These are phyloP conservation scores for Lasioglossum baleicum DNA, from an alignment of 1,140 invertebrate species.

Conservation along the genomic window DNA sequence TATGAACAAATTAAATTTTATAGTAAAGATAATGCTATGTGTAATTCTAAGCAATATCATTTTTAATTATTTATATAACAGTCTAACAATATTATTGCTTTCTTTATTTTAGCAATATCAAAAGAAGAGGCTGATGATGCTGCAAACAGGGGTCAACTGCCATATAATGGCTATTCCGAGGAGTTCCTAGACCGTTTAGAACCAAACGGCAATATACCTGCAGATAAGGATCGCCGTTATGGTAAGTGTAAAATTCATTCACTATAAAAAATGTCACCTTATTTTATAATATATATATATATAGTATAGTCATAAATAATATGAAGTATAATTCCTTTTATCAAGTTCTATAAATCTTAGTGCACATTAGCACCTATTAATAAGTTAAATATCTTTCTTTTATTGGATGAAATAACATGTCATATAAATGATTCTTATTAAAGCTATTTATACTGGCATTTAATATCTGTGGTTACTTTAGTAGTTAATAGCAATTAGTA, in stretches of 20 bases:
- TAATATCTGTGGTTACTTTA: too few relatives aligned
- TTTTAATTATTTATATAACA: too few relatives aligned
- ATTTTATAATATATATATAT: background rate
- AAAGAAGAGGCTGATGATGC: constrained; percentile 87
- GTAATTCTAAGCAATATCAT: too few relatives aligned
- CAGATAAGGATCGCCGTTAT: constrained; percentile 80
- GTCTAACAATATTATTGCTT: constrained; percentile 41
- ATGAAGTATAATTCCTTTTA: too few relatives aligned
- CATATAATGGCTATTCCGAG: constrained; percentile 94
- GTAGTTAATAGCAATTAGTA: background rate
- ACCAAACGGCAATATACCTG: constrained; percentile 91
- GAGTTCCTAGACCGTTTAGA: constrained; percentile 94
- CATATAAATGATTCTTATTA: too few relatives aligned
- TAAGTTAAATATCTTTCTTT: too few relatives aligned
- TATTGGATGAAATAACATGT: too few relatives aligned
- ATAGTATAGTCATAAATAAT: background rate
- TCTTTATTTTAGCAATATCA: constrained; percentile 84
- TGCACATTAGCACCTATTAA: too few relatives aligned
- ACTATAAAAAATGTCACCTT: too few relatives aligned
- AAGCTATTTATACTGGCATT: too few relatives aligned
- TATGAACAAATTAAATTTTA: too few relatives aligned
- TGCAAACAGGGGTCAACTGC: constrained; percentile 84
- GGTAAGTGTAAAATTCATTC: constrained; percentile 67
- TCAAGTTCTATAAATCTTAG: too few relatives aligned
- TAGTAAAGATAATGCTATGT: background rate